These are phyloP conservation scores for Formica exsecta DNA, from an alignment of 1,140 invertebrate species.

Conservation along the genomic window DNA sequence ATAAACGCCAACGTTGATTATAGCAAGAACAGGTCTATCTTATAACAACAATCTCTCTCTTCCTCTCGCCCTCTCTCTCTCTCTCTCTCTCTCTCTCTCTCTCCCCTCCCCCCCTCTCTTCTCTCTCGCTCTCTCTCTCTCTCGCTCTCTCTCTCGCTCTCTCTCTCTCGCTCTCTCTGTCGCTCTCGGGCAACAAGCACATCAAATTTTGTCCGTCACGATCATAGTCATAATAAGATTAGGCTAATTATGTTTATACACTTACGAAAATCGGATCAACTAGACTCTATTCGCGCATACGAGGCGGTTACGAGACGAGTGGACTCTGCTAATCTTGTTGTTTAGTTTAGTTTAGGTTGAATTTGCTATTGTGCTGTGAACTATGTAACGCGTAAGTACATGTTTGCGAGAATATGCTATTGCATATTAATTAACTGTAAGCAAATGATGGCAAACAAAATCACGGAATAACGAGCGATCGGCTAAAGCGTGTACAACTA, in stretches of 20 bases:
- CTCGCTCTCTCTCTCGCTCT: too few species aligned
- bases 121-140: background rate
- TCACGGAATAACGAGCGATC: background rate
- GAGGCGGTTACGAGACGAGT: slow-evolving; percentile 42
- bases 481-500: background rate
- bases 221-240: slow-evolving; percentile 64
- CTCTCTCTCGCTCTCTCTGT: background rate
- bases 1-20: slow-evolving; percentile 54
- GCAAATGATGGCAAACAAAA: background rate
- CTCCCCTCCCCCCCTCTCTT: too few species aligned
- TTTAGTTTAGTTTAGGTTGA: slow-evolving; percentile 56
- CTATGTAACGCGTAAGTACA: slow-evolving; percentile 46
- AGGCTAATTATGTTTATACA: slow-evolving; percentile 63
- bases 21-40: slow-evolving; percentile 50
- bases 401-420: slow-evolving; percentile 54
- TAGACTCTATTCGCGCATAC: slow-evolving; percentile 18
- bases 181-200: background rate
- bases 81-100: background rate
- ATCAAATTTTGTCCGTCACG: slow-evolving; percentile 51
- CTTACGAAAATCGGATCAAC: slow-evolving; percentile 62
- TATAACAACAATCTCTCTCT: slow-evolving; percentile 25
- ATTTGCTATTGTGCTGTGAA: slow-evolving; percentile 45
- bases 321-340: slow-evolving; percentile 57
- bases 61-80: too few species aligned
- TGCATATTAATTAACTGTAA: slow-evolving; percentile 44